Evolutionary conservation across 2,888 invertebrate genomes (phyloP).

Genomic region (Epistrophe eligans): DNA sequence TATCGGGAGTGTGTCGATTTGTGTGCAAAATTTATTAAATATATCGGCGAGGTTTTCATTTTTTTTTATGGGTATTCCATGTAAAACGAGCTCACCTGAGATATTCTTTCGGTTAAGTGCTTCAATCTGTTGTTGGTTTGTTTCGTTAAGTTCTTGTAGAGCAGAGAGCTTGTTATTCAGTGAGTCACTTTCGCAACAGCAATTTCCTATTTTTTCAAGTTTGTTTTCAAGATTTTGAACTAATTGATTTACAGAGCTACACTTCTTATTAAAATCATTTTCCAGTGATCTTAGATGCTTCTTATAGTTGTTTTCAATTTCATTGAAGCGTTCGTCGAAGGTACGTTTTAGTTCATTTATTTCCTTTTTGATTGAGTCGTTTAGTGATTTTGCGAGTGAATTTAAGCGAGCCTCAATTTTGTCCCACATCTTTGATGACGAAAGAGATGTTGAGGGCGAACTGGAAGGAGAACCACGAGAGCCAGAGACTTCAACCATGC

Average conservation of each 20-base stretch:
- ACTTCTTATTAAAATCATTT: not conserved
- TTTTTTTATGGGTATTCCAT: not conserved
- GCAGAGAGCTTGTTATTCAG: not conserved
- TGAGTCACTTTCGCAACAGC: not conserved
- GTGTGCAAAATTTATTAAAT: slow-evolving; percentile 4
- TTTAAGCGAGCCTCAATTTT: no score
- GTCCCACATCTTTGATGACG: no score
- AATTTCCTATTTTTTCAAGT: not conserved
- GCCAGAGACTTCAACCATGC: no score
- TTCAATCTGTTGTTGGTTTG: not conserved
- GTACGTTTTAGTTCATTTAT: not conserved
- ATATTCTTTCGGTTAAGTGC: no score
- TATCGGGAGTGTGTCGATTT: not conserved
- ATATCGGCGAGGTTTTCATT: slow-evolving; percentile 6
- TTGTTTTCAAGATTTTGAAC: not conserved
- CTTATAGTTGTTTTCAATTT: no score
- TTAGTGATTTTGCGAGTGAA: no score
- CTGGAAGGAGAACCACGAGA: no score
- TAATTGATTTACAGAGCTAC: not conserved
- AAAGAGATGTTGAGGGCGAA: no score
- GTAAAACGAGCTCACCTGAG: not conserved
- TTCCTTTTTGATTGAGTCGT: no score
- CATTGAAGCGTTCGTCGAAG: not conserved
- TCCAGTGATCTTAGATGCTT: not conserved
- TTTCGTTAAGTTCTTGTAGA: not conserved